Base-by-base conservation (phyloP, 2,113 vertebrate genomes). In the Stigmatopora argus region DNA sequence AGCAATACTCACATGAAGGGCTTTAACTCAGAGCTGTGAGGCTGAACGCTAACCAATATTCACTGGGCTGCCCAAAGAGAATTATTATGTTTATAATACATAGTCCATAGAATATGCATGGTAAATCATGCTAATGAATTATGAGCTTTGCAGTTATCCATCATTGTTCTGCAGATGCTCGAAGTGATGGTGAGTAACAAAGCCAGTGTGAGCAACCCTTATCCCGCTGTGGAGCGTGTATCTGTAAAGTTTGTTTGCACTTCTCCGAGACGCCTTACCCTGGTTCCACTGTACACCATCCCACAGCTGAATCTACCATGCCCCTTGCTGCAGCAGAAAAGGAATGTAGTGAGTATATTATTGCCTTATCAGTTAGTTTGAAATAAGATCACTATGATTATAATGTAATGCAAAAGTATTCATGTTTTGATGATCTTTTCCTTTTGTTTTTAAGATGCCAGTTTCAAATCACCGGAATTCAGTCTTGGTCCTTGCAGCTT, bases 401-500 rank as follows among this genome's bases (percentile, higher is more conserved):
- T 56, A 8, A 12, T 63, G 1, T 7, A 41, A 41, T 41, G 38
- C 38, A 41, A 41, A 10, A 41, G 9, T 41, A 10, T 41, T 10
- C 38, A 41, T 41, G 38, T 41, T 8, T 41, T 41, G 38, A 41
- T 41, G 38, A 5, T 44, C 48, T 66, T 6, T 21, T 61, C 56
- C 41, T 48, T 14, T 74, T 63, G 38, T 41, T 46, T 75, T 77
- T 1, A 75, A 99, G 97, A 94, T 97, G 1, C 96, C 95, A 0
- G 94, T 97, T 73, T 98, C 96, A 62, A 98, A 93, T 83, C 94
- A 96, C 64, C 94, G 87, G 5, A 94, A 93, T 67, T 94, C 94
- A 0, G 55, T 94, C 26, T 80, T 99, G 85, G 91, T 93, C 65
- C 75, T 99, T 82, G 88, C 90, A 6, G 94, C 88, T 1, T 98